Evolutionary conservation across 1,140 invertebrate genomes (phyloP), one percentile per base, ranked within the genome.

Genomic region (Heliconius himera): DNA sequence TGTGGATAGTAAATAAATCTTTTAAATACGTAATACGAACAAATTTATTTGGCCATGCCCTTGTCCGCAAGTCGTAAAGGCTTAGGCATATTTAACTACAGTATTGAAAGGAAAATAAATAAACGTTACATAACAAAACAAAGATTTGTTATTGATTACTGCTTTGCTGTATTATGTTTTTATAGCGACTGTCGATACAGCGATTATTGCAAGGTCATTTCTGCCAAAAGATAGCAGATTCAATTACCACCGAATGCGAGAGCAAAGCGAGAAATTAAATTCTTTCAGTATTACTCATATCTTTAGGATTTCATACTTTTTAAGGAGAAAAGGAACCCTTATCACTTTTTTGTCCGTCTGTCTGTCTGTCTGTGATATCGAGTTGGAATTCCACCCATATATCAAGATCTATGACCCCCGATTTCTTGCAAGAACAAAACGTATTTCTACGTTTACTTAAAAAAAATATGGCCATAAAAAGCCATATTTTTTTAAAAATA

Each of bases 81-180:
- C 26, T 26, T 66, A 66, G 60, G 26, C 60, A 3, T 29, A 66
- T 56, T 56, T 56, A 66, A 26, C 60, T 11, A 29, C 26, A 29
- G 26, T 29, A 66, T 13, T 29, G 56, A 66, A 66, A 66, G 22
- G 11, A 66, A 66, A 66, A 66, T 26, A 66, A 66, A 29, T 66
- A 66, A 66, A 66, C 26, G 60, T 66, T 66, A 66, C 26, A 66
- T 66, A 66, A 66, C 26, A 66, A 66, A 51, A 29, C 22, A 66
- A 66, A n/a, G n/a, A 60, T 60, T 60, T 60, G 56, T 60, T 60
- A 22, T 60, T 60, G 13, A 66, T 66, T 66, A 11, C 5, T 4
- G 26, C 26, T 66, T 66, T 66, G 11, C 22, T 16, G n/a, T 66
- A 29, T 0, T 29, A 66, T 56, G 9, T 66, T 26, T 56, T 66